Percentiles rank a stretch among this genome's conserved stretches.
These are phyloP conservation scores for Strigamia maritima DNA, from an alignment of 2,888 invertebrate species.

Conservation along the genomic window DNA sequence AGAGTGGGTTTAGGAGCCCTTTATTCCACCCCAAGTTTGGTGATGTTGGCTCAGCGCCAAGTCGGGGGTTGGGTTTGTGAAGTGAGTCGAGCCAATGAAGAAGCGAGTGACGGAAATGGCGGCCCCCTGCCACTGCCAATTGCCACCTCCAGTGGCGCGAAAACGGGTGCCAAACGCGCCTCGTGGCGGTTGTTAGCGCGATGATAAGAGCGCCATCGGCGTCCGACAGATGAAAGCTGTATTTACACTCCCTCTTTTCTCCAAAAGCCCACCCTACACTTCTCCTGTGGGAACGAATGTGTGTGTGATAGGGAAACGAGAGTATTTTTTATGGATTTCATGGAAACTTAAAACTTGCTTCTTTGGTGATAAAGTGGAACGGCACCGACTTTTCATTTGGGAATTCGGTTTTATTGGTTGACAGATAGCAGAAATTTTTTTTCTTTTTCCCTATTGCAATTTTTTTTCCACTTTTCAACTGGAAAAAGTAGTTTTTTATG, in stretches of 20 bases:
- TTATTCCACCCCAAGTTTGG: not conserved
- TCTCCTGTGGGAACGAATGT: constrained; percentile 11
- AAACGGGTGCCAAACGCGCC: constrained; percentile 27
- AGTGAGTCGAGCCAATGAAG: constrained; percentile 27
- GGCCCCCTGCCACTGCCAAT: constrained; percentile 21
- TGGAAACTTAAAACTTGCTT: constrained; percentile 27
- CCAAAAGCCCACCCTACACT: not conserved
- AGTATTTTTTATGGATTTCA: constrained; percentile 29
- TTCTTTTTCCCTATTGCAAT: too few species aligned
- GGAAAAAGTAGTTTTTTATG: constrained; percentile 17
- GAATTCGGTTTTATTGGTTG: constrained; percentile 27
- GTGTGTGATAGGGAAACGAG: constrained; percentile 24
- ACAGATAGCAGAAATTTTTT: not conserved
- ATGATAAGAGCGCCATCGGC: constrained; percentile 19
- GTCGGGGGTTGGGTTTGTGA: not conserved
- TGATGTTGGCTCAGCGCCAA: not conserved
- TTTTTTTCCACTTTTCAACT: not conserved
- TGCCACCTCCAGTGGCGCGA: constrained; percentile 29
- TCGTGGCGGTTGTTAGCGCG: constrained; percentile 29
- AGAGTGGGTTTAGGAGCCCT: not conserved
- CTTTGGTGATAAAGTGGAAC: constrained; percentile 20
- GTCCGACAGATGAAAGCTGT: constrained; percentile 27
- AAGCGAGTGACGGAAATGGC: constrained; percentile 27
- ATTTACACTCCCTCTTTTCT: constrained; percentile 22
- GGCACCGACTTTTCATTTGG: constrained; percentile 23